Percentiles rank a stretch among this genome's conserved stretches.
phyloP scores from a whole-genome alignment of 2,113 vertebrate species.

The Leiothrix lutea region DNA sequence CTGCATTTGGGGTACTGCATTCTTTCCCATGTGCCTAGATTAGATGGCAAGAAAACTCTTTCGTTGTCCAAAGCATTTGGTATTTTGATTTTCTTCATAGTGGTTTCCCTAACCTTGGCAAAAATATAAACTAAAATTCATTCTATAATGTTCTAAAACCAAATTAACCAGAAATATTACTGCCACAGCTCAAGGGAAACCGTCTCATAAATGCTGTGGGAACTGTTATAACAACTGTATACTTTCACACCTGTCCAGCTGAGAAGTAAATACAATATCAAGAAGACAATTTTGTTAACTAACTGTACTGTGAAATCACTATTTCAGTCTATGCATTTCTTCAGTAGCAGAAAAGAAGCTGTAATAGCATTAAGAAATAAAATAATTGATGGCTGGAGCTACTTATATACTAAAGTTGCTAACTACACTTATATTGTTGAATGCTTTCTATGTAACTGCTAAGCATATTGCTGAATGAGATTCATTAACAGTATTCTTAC shows the following conservation, averaged over 20 bases:
- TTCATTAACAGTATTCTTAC: not conserved
- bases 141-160: not conserved
- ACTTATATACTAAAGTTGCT: not conserved
- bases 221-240: not conserved
- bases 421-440: not conserved
- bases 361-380: not conserved
- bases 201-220: not conserved
- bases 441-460: not conserved
- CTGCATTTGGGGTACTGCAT: not conserved
- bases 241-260: not conserved
- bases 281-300: not conserved
- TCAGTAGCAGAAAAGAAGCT: not conserved
- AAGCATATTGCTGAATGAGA: slow-evolving; percentile 1
- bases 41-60: not conserved
- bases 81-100: not conserved
- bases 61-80: not conserved
- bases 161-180: not conserved
- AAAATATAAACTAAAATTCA: not conserved
- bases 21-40: not conserved
- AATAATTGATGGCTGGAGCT: not conserved
- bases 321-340: not conserved
- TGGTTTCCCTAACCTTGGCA: not conserved
- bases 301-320: not conserved
- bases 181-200: not conserved
- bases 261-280: not conserved